phyloP scores from a whole-genome alignment of 1,140 invertebrate species.

The Drosophila bocqueti region DNA sequence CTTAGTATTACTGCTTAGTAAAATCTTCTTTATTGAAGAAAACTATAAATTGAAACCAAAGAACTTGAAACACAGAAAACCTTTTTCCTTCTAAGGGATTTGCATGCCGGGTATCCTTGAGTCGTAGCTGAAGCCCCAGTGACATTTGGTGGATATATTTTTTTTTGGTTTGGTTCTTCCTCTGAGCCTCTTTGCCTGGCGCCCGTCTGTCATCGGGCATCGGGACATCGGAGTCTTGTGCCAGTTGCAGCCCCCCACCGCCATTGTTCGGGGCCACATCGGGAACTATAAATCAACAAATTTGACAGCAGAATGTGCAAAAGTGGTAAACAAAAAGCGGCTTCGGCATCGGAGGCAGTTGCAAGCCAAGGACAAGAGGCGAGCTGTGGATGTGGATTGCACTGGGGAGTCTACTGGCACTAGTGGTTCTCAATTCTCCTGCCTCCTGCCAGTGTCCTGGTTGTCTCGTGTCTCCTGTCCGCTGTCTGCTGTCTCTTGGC shows the following conservation, averaged over 20 bases:
- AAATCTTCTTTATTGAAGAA: not conserved
- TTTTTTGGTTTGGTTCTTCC: not conserved
- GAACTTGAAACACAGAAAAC: not conserved
- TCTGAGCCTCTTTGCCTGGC: constrained; percentile 14
- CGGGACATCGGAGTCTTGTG: not conserved
- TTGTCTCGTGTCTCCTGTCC: constrained; percentile 7
- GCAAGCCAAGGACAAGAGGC: constrained; percentile 54
- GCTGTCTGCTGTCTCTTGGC: constrained; percentile 17
- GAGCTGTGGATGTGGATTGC: constrained; percentile 25
- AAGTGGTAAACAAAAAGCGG: constrained; percentile 68
- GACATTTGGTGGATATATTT: not conserved
- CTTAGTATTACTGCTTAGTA: too few relatives aligned
- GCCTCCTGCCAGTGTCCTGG: constrained; percentile 30
- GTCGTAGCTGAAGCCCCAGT: not conserved
- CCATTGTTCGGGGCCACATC: constrained; percentile 48
- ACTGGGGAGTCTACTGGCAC: constrained; percentile 35
- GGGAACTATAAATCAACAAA: constrained; percentile 71
- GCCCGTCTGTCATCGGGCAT: constrained; percentile 33
- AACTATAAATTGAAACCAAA: too few relatives aligned
- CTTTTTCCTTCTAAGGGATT: not conserved
- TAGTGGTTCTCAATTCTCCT: constrained; percentile 11
- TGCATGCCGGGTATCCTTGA: constrained; percentile 9
- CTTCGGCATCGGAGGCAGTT: constrained; percentile 46
- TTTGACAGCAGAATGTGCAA: constrained; percentile 75
- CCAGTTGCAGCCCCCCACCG: constrained; percentile 14